phyloP scores from a whole-genome alignment of 1,140 invertebrate genomes.

The Cherax destructor region DNA sequence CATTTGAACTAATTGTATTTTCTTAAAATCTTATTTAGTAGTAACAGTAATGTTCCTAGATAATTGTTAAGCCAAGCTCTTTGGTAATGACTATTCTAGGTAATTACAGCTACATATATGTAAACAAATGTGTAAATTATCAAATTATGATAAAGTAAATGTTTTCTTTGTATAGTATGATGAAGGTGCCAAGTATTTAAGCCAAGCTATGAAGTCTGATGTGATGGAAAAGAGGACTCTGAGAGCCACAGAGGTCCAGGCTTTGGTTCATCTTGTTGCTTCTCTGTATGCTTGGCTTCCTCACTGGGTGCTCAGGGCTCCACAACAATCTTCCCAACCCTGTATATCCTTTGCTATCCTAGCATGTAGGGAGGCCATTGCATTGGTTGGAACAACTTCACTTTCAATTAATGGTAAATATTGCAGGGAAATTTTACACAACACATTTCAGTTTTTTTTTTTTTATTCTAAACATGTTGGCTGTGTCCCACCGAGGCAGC shows the following conservation, averaged over 20 bases:
- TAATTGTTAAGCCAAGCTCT: no score
- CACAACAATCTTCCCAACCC: neutral
- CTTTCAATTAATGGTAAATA: neutral
- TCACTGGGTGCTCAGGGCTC: slow-evolving; percentile 19
- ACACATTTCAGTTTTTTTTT: no score
- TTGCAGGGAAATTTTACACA: neutral
- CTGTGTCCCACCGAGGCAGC: no score
- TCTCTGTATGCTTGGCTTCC: slow-evolving; percentile 51
- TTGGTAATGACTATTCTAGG: no score
- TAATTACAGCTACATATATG: no score
- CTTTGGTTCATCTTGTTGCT: slow-evolving; percentile 44
- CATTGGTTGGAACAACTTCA: neutral
- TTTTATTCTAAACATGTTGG: no score
- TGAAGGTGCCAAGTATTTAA: slow-evolving; percentile 17
- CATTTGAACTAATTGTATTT: no score
- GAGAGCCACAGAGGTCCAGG: slow-evolving; percentile 42
- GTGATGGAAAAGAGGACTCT: slow-evolving; percentile 40
- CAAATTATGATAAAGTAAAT: neutral
- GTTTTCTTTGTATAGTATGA: slow-evolving; percentile 35
- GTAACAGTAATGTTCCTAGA: no score
- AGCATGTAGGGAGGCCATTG: slow-evolving; percentile 41
- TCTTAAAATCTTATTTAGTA: no score
- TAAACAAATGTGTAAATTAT: no score
- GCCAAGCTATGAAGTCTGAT: slow-evolving; percentile 10
- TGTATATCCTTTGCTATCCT: slow-evolving; percentile 31